These are phyloP conservation scores for Rhogogaster chlorosoma DNA, from an alignment of 2,888 invertebrate species.

Conservation along the genomic window DNA sequence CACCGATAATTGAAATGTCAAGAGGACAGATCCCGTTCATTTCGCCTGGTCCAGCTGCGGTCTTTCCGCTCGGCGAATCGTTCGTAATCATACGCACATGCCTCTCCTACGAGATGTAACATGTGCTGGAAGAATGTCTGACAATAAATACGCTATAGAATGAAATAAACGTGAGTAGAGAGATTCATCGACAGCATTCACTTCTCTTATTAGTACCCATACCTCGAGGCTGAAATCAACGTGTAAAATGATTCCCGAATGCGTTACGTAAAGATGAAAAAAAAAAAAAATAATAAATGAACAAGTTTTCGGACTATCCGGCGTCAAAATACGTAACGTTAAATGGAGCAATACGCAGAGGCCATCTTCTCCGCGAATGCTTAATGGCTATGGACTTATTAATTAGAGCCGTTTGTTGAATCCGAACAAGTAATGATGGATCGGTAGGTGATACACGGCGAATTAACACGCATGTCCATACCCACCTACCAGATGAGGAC, in stretches of 20 bases:
- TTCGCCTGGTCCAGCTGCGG: neutral
- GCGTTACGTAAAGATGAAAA: neutral
- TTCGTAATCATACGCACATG: neutral
- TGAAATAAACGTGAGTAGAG: neutral
- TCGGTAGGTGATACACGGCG: neutral
- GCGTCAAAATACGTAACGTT: neutral
- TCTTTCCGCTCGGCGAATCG: neutral
- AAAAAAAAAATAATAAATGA: neutral
- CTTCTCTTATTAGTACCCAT: neutral
- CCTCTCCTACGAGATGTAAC: neutral
- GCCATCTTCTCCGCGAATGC: neutral
- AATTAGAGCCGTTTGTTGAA: slow-evolving; percentile 6
- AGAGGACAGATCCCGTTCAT: neutral
- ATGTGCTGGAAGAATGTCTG: neutral
- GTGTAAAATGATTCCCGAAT: neutral
- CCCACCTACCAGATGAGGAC: neutral
- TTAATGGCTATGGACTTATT: neutral
- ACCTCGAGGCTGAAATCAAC: neutral
- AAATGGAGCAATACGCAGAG: neutral
- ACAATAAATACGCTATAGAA: neutral
- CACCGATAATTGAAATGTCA: neutral
- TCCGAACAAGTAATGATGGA: neutral
- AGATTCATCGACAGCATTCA: neutral
- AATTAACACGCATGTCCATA: neutral
- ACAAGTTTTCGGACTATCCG: neutral